Evolutionary conservation across 2,113 vertebrate genomes (phyloP).

Genomic region (Hydropotes inermis): DNA sequence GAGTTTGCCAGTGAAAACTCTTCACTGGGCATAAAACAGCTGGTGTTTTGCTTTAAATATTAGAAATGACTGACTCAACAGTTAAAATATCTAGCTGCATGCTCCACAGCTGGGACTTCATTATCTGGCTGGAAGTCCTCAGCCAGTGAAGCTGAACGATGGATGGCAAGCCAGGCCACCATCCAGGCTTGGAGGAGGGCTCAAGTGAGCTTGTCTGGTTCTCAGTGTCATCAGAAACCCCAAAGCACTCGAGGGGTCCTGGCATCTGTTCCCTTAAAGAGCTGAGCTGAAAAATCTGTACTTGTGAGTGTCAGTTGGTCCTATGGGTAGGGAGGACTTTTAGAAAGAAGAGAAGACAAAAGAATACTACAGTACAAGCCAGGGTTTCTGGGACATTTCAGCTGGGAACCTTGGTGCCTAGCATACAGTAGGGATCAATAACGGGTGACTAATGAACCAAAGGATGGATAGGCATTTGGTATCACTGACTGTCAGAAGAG

Average conservation of each 20-base stretch:
- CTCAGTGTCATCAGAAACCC: background rate
- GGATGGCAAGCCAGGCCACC: background rate
- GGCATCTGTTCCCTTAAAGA: background rate
- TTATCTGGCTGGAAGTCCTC: background rate
- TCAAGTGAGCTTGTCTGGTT: background rate
- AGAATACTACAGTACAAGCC: background rate
- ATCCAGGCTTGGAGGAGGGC: background rate
- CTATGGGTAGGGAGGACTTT: background rate
- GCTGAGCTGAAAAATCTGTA: background rate
- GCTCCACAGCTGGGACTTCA: background rate
- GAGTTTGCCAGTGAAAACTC: conserved; percentile 13
- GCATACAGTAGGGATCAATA: background rate
- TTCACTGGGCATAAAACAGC: background rate
- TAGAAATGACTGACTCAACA: background rate
- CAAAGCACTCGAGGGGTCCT: background rate
- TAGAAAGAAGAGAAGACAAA: background rate
- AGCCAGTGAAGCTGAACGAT: background rate
- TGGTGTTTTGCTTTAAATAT: conserved; percentile 31
- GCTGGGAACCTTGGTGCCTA: background rate
- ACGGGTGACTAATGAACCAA: background rate
- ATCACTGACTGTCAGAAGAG: background rate
- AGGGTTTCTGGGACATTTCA: background rate
- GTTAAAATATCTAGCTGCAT: conserved; percentile 18
- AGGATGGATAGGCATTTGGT: background rate
- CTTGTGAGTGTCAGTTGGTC: background rate